Base-by-base conservation (phyloP, 2,888 invertebrate species). In the Actias luna region DNA sequence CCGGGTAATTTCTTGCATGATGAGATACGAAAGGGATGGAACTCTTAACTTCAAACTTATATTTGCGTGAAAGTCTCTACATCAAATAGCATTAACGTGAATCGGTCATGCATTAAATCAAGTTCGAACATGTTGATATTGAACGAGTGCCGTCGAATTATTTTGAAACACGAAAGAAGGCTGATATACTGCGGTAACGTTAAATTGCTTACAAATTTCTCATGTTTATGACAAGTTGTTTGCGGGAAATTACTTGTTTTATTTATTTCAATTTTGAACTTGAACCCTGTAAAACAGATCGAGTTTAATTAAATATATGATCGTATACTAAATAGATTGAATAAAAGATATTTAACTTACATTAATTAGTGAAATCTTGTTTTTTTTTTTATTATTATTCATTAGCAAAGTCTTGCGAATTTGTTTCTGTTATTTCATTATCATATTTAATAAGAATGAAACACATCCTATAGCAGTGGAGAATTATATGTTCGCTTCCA, bases 31-130 rank as follows among this genome's bases (percentile, higher is more conserved):
- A 77, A 76, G 76, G 73, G 69, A 63, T 58, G 57, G 46, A 39
- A 59, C 62, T 50, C 62, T 64, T 70, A 67, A 67, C 66, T 70
- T 59, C 67, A 69, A 73, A 73, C 74, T 75, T 71, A 72, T 73
- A 72, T 72, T 67, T 64, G 58, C 61, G 50, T 50, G 58, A 61
- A 64, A 65, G 60, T 62, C 69, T 71, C 58, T 52, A 74, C 75
- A 69, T 75, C 73, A 73, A 77, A 77, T 69, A 69, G 65, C 67
- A 68, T 69, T 68, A 64, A 70, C 69, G 67, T 64, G 67, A 58
- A 58, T 61, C 65, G 74, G 73, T 71, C 74, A 76, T 79, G 82
- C 82, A 82, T 81, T 80, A 83, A 83, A 83, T 82, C 75, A 78
- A 67, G 52, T 61, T 58, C 55, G 55, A 55, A 55, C 55, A 55